Evolutionary conservation across 2,888 invertebrate genomes (phyloP), one percentile per base, ranked within the genome.

Genomic region (Glyphotaelius pellucidus): DNA sequence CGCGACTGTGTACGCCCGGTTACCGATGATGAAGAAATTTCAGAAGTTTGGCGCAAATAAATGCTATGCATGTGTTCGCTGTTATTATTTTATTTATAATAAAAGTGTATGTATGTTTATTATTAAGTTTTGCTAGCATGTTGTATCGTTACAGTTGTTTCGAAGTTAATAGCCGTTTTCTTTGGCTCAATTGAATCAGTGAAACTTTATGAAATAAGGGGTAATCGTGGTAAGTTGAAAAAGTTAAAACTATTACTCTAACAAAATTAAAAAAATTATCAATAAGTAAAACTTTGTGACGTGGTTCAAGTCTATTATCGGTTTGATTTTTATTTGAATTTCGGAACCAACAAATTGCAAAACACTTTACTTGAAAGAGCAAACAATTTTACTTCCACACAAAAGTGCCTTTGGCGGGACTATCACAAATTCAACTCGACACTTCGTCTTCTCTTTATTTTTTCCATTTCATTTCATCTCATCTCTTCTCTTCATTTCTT

Each of bases 1-100:
- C 32, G 80, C 67, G n/a, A 19, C 67, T 25, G 25, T 67, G 15
- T 38, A 80, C n/a, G 79, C 88, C 80, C 79, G 25, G 79, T 89
- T 89, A 89, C 38, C 32, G 88, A 89, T n/a, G 67, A 67, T 67
- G 67, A 67, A 67, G 9, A n/a, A 67, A n/a, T 25, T 67, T 67
- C 67, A 25, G 25, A 67, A 67, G 67, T 25, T 67, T 67, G 67
- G 67, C 67, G 67, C 67, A 67, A 67, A 67, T 67, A 67, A 67
- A 14, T 4, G 47, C 1, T 4, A 14, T 3, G 4, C 47, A 15
- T 0, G 15, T 47, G 14, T 47, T 47, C 15, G 15, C 47, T 4
- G 14, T 47, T 47, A 15, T 47, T 47, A 47, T 47, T 14, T 47
- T 47, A 47, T 47, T 47, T 47, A 47, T 47, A 47, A 47, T 47